Evolutionary conservation across 2,797 vertebrate genomes (phyloP).

Genomic region (Peromyscus nudipes): DNA sequence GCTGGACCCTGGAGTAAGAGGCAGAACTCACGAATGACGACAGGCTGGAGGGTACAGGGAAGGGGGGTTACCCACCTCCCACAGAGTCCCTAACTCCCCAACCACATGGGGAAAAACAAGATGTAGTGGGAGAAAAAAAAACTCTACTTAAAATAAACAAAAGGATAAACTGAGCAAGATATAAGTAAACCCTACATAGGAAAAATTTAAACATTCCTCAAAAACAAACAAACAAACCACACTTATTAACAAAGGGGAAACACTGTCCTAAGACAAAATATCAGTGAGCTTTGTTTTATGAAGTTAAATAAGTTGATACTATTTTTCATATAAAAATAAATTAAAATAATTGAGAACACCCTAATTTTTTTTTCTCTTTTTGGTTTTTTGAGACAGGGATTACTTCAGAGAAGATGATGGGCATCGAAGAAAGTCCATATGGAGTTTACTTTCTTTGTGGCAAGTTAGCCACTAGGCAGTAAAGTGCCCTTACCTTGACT

Average conservation of each 20-base stretch:
- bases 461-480: too few species aligned
- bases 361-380: not conserved
- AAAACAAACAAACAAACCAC: not conserved
- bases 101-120: not conserved
- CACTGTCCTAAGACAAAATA: not conserved
- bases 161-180: not conserved
- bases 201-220: slow-evolving; percentile 19
- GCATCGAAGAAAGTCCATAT: too few species aligned
- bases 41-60: not conserved
- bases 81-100: too few species aligned
- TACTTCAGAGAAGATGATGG: too few species aligned
- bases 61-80: not conserved
- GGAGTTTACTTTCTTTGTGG: too few species aligned
- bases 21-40: not conserved
- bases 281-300: not conserved
- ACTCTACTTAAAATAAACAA: not conserved
- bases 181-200: not conserved
- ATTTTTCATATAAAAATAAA: not conserved
- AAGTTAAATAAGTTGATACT: not conserved
- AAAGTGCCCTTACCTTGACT: too few species aligned
- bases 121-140: not conserved
- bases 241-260: not conserved
- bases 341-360: not conserved
- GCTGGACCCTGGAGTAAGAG: not conserved
- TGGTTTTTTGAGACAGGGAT: not conserved